These are phyloP conservation scores for Zophobas morio DNA, from an alignment of 1,140 invertebrate species.

Conservation along the genomic window DNA sequence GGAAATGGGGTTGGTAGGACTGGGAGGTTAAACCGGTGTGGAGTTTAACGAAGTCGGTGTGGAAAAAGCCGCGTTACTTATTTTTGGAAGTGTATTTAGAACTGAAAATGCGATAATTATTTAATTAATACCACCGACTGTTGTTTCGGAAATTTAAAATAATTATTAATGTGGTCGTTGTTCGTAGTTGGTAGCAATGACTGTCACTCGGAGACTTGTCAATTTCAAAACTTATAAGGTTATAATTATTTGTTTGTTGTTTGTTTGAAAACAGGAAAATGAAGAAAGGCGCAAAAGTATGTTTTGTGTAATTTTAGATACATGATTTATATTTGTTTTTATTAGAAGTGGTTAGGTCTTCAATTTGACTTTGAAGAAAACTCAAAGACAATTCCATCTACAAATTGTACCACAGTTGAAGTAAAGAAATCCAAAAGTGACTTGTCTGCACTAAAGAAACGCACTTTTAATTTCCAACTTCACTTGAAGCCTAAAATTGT, in stretches of 20 bases:
- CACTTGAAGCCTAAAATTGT: constrained; percentile 70
- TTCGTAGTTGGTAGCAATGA: background rate
- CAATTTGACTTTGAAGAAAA: constrained; percentile 1
- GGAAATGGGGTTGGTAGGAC: too few species aligned
- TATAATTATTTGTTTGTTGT: too few species aligned
- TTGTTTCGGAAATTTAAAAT: too few species aligned
- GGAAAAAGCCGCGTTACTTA: too few species aligned
- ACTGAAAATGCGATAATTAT: too few species aligned
- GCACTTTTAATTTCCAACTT: constrained; percentile 64
- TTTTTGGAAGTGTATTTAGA: too few species aligned
- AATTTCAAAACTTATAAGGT: background rate
- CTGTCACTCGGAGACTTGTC: background rate
- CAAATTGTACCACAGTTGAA: background rate
- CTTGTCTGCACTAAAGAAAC: constrained; percentile 2
- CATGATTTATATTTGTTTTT: background rate
- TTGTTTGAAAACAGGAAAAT: background rate
- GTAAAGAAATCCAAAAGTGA: background rate
- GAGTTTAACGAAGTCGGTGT: too few species aligned
- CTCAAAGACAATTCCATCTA: background rate
- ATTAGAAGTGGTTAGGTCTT: constrained; percentile 33
- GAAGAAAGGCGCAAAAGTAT: constrained; percentile 31
- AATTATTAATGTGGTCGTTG: too few species aligned
- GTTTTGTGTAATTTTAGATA: background rate
- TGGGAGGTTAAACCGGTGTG: too few species aligned
- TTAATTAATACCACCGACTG: too few species aligned